Conservation (phyloP, 2,797 vertebrate species). For the Rhabdomys pumilio region DNA sequence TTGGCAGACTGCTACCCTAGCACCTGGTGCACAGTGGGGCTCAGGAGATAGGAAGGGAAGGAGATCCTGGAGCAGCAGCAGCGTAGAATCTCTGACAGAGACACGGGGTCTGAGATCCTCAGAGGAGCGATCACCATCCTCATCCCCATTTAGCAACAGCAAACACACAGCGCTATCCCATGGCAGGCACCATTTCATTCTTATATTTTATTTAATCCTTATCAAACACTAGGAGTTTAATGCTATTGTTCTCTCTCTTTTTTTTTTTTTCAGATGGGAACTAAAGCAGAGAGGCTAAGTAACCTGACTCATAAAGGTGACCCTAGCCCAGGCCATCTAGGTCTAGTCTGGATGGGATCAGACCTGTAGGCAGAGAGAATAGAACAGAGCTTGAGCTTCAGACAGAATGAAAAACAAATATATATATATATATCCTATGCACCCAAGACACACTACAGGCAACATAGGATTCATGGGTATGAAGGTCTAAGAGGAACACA, state of each 20-base stretch:
- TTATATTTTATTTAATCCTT: constrained; percentile 18
- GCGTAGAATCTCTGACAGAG: not conserved
- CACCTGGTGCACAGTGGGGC: not conserved
- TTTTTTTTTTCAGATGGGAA: constrained; percentile 41
- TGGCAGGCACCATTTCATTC: not conserved
- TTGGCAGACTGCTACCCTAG: not conserved
- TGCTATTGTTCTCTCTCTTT: not conserved
- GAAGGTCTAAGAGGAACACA: not conserved
- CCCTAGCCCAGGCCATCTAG: not conserved
- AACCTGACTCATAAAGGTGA: not conserved
- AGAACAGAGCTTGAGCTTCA: not conserved
- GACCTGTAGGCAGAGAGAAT: not conserved
- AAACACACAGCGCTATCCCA: not conserved
- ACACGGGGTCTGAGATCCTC: not conserved
- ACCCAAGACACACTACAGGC: not conserved
- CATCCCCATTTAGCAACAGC: not conserved
- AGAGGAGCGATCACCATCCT: not conserved
- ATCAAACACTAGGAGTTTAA: not conserved
- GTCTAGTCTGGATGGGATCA: not conserved
- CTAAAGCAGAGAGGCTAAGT: constrained; percentile 27
- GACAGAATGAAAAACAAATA: not conserved
- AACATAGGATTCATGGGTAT: not conserved
- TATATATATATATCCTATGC: no score
- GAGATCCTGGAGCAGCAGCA: not conserved
- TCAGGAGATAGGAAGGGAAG: not conserved